Conservation (phyloP, 2,888 invertebrate species). For the Anorthoa munda region DNA sequence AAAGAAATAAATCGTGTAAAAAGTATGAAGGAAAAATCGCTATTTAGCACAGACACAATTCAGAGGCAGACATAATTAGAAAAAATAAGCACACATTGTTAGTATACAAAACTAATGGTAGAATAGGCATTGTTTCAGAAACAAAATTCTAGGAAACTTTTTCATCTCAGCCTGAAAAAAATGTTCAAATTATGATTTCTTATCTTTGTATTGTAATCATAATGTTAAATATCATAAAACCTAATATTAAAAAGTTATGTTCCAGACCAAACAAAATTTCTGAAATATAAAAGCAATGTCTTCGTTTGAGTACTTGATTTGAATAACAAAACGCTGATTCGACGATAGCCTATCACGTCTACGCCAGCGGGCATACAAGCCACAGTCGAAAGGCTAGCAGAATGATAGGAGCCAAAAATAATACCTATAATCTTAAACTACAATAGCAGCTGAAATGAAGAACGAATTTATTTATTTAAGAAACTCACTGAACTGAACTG, state of each 20-base stretch:
- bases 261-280: neutral
- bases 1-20: neutral
- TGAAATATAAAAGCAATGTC: constrained; percentile 14
- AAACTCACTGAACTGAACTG: constrained; percentile 9
- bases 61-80: neutral
- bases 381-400: constrained; percentile 24
- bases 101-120: neutral
- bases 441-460: constrained; percentile 18
- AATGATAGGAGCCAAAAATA: constrained; percentile 19
- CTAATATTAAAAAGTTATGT: neutral
- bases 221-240: neutral
- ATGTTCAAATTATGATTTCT: neutral
- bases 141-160: too few species aligned
- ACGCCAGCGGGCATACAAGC: constrained; percentile 23
- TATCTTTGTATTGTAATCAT: neutral
- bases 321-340: constrained; percentile 35
- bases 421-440: constrained; percentile 20
- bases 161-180: neutral
- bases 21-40: neutral
- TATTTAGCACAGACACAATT: neutral
- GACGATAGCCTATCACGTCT: constrained; percentile 12
- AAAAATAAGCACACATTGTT: constrained; percentile 12
- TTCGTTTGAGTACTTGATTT: constrained; percentile 38
- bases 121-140: neutral
- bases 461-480: constrained; percentile 42